Evolutionary conservation across 2,113 vertebrate species (phyloP).

Genomic region (Gymnogyps californianus): DNA sequence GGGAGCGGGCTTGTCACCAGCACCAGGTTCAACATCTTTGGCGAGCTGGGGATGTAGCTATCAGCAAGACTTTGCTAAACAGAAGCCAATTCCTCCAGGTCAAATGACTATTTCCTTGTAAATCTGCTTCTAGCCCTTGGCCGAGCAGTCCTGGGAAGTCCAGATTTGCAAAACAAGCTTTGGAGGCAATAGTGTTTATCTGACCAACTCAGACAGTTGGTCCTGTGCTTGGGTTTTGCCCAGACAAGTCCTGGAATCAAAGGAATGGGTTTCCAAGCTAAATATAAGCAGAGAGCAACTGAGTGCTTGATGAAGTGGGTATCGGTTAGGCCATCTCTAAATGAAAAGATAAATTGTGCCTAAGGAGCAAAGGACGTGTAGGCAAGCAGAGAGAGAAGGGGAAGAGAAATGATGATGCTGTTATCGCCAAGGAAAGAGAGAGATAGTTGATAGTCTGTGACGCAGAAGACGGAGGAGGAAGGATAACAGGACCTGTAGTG

Average conservation of each 20-base stretch:
- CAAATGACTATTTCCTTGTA: not conserved
- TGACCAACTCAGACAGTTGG: not conserved
- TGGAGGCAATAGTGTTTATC: not conserved
- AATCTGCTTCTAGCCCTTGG: not conserved
- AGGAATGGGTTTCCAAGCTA: not conserved
- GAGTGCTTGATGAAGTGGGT: not conserved
- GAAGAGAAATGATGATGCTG: not conserved
- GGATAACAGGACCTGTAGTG: not conserved
- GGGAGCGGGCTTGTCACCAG: not conserved
- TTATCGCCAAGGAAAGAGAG: not conserved
- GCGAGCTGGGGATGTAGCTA: not conserved
- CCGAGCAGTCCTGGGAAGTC: not conserved
- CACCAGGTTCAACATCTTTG: accelerated
- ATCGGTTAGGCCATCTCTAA: not conserved
- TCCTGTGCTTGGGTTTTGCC: not conserved
- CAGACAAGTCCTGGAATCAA: not conserved
- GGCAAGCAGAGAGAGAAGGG: not conserved
- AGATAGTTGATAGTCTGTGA: not conserved
- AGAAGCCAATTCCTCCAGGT: not conserved
- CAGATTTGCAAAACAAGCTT: not conserved
- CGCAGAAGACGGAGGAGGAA: not conserved
- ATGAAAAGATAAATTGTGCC: not conserved
- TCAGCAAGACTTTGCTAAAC: not conserved
- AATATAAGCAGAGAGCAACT: not conserved
- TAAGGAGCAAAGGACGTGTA: not conserved